Evolutionary conservation across 2,797 vertebrate species (phyloP), one percentile per base, ranked within the genome.

Genomic region (Cyprinodon diabolis): DNA sequence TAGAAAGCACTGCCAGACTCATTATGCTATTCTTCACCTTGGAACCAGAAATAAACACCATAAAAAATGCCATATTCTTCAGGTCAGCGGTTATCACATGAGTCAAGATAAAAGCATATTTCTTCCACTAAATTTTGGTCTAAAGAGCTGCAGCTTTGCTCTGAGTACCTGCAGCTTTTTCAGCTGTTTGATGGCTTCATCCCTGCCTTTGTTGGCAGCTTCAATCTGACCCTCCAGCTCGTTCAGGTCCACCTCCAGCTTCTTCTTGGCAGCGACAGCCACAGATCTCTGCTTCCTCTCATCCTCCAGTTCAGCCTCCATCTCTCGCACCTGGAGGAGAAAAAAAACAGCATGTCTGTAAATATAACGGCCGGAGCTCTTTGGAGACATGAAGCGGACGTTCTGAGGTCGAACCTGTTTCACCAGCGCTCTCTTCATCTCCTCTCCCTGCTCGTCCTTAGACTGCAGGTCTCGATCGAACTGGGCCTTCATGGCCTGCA

Each of bases 401-500:
- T 47, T 35, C 23, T 6, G 8, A 15, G 11, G 3, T 30, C 11
- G 1, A 56, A 1, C 95, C 97, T 99, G 98, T 92, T 96, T 97
- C 90, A 98, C 96, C 35, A 99, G 95, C 4, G 96, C 95, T 78
- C 97, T 92, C 85, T 95, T 95, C 94, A 99, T 99, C 82, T 99
- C 98, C 65, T 99, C 98, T 0, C 97, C 97, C 91, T 98, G 97
- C 86, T 99, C 98, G 0, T 99, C 98, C 80, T 95, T 94, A 85
- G 95, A 94, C 89, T 96, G 96, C 71, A 98, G 92, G 82, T 99
- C 98, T 30, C 98, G 92, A 68, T 99, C 98, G 71, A 97, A 98
- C 92, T 99, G 98, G 60, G 96, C 96, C 89, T 97, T 99, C 93
- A 99, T 95, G 56, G 98, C 98, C 90, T 99, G 98, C 97, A 99